phyloP scores from a whole-genome alignment of 2,888 invertebrate species.

The Andrena minutula region DNA sequence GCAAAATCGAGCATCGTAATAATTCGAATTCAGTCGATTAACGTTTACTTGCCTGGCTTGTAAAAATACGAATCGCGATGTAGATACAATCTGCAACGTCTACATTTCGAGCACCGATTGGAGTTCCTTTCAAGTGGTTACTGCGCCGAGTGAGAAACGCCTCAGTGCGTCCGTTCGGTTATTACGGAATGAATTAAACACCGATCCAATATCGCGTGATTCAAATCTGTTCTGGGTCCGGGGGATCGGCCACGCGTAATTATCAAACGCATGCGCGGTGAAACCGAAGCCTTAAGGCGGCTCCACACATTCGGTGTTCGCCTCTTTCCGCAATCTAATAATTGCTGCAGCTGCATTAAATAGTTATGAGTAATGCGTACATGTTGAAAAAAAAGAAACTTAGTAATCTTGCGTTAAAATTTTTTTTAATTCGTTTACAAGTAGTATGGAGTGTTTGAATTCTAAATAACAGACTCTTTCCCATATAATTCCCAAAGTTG shows the following conservation, averaged over 20 bases:
- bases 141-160: not conserved
- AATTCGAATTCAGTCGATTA: conserved; percentile 29
- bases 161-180: conserved; percentile 9
- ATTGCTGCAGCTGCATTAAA: no score
- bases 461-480: no score
- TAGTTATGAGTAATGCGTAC: no score
- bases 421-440: no score
- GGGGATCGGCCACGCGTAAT: conserved; percentile 17
- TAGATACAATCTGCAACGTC: conserved; percentile 9
- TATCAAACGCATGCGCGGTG: conserved; percentile 22
- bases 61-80: conserved; percentile 5
- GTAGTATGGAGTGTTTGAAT: no score
- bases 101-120: conserved; percentile 15
- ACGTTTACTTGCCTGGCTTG: not conserved
- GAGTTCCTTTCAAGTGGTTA: not conserved
- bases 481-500: no score
- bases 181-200: conserved; percentile 21
- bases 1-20: not conserved
- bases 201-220: conserved; percentile 27
- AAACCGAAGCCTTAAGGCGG: conserved; percentile 5
- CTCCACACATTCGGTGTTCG: no score
- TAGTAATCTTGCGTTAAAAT: no score
- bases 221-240: conserved; percentile 2
- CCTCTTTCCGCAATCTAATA: no score
- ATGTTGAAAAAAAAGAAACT: no score